These are phyloP conservation scores for Agrotis puta DNA, from an alignment of 2,888 invertebrate genomes.

Conservation along the genomic window DNA sequence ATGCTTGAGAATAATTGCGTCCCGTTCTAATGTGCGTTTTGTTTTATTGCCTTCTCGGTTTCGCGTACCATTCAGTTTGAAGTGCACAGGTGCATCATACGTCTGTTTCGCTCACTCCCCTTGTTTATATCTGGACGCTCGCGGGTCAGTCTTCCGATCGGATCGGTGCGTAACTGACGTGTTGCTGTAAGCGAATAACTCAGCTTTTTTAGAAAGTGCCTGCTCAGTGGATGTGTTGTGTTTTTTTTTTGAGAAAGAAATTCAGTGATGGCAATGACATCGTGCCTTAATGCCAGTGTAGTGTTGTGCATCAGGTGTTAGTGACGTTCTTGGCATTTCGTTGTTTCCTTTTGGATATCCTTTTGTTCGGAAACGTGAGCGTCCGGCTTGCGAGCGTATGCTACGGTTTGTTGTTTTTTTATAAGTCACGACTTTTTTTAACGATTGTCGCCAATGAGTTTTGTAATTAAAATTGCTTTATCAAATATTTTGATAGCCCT, in stretches of 20 bases:
- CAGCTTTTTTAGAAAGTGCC: conserved; percentile 75
- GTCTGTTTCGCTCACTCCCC: conserved; percentile 81
- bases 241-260: conserved; percentile 60
- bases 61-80: conserved; percentile 83
- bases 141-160: conserved; percentile 81
- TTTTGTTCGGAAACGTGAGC: conserved; percentile 74
- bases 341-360: conserved; percentile 74
- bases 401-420: conserved; percentile 70
- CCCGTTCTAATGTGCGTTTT: conserved; percentile 81
- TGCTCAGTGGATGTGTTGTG: conserved; percentile 70
- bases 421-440: conserved; percentile 44
- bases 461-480: not conserved
- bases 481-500: not conserved
- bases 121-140: conserved; percentile 74
- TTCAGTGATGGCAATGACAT: conserved; percentile 70
- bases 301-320: conserved; percentile 69
- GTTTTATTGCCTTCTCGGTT: conserved; percentile 85
- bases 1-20: conserved; percentile 72
- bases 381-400: conserved; percentile 64
- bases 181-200: conserved; percentile 42
- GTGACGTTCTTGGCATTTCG: conserved; percentile 77
- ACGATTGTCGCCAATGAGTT: conserved; percentile 63
- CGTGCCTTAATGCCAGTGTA: conserved; percentile 67
- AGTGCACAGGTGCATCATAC: conserved; percentile 88
- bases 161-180: conserved; percentile 74